These are phyloP conservation scores for Camponotus fellah DNA, from an alignment of 2,888 invertebrate genomes.

Conservation along the genomic window DNA sequence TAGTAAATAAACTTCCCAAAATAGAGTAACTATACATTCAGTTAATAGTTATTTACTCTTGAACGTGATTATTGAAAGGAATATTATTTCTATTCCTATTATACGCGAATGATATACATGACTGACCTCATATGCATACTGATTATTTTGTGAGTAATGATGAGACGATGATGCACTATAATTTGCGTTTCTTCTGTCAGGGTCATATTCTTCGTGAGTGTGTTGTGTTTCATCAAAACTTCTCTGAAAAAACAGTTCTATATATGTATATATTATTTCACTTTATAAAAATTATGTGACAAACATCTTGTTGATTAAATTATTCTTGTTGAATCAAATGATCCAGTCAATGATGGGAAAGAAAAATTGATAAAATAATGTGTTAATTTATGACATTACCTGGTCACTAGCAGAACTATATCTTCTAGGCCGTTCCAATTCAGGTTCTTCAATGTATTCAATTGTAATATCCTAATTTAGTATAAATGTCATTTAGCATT, in stretches of 20 bases:
- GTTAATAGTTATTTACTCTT: slow-evolving; percentile 42
- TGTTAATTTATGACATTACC: slow-evolving; percentile 72
- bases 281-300: slow-evolving; percentile 19
- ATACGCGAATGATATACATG: slow-evolving; percentile 17
- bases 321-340: neutral
- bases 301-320: slow-evolving; percentile 15
- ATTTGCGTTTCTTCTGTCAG: slow-evolving; percentile 84
- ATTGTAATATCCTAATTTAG: slow-evolving; percentile 77
- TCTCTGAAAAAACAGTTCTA: slow-evolving; percentile 72
- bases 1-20: slow-evolving; percentile 2
- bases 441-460: slow-evolving; percentile 81
- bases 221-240: slow-evolving; percentile 80
- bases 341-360: neutral
- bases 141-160: slow-evolving; percentile 82
- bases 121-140: slow-evolving; percentile 83
- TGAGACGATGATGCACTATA: slow-evolving; percentile 82
- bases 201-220: slow-evolving; percentile 81
- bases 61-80: slow-evolving; percentile 45
- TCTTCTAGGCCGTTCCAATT: slow-evolving; percentile 77
- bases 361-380: slow-evolving; percentile 6
- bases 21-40: neutral
- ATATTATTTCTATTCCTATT: slow-evolving; percentile 36
- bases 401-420: slow-evolving; percentile 84
- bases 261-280: neutral
- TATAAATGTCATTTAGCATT: slow-evolving; percentile 66